Evolutionary conservation across 2,797 vertebrate genomes (phyloP).

Genomic region (Chrysocyon brachyurus): DNA sequence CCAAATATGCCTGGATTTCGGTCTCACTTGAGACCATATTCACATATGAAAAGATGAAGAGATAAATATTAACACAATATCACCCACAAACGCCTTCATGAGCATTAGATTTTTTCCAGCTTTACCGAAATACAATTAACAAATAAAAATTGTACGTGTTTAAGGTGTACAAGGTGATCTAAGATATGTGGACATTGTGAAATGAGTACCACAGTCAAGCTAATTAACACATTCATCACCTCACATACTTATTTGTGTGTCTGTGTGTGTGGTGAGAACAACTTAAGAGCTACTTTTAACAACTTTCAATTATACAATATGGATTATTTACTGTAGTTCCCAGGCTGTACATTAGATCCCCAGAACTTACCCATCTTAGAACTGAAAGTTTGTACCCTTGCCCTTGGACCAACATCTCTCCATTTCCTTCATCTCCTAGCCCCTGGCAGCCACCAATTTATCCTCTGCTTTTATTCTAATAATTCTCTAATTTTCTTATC

Average conservation of each 20-base stretch:
- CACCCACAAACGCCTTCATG: conserved; percentile 4
- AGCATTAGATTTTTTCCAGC: conserved; percentile 12
- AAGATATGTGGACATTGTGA: not conserved
- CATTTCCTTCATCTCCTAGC: not conserved
- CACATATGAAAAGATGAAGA: conserved; percentile 36
- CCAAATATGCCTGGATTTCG: conserved; percentile 8
- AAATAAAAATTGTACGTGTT: not conserved
- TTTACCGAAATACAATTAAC: not conserved
- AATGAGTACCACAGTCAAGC: not conserved
- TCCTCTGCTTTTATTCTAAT: not conserved
- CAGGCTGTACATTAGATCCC: not conserved
- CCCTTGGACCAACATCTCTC: not conserved
- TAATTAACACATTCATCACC: not conserved
- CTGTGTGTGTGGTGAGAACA: not conserved
- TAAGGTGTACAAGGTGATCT: not conserved
- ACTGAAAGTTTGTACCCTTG: not conserved
- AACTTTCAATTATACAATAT: not conserved
- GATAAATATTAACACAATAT: conserved; percentile 20
- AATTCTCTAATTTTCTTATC: not conserved
- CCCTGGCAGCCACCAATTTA: not conserved
- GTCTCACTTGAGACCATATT: conserved; percentile 12
- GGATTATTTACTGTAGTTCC: not conserved
- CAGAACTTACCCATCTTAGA: not conserved
- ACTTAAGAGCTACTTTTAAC: not conserved
- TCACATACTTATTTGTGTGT: not conserved